Evolutionary conservation across 2,797 vertebrate genomes (phyloP).

Genomic region (Darevskia mixta): DNA sequence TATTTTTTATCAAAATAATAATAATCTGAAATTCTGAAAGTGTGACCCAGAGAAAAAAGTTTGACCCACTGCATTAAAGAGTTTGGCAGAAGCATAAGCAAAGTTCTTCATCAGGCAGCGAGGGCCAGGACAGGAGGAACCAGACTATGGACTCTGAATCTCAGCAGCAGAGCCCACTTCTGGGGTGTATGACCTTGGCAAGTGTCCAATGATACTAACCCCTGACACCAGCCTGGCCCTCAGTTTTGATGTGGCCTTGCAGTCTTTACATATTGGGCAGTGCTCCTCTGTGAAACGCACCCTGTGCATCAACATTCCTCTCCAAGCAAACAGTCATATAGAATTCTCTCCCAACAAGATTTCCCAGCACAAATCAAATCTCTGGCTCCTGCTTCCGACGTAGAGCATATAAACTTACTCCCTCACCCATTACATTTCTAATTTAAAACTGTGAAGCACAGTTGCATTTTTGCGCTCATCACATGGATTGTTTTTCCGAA

Average conservation of each 20-base stretch:
- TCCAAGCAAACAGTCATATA: neutral
- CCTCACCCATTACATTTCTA: conserved; percentile 46
- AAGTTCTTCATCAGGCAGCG: neutral
- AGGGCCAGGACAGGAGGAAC: neutral
- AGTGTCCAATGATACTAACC: neutral
- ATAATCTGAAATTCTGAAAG: too few relatives aligned
- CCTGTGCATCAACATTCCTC: neutral
- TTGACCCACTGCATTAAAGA: too few relatives aligned
- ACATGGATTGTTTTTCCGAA: conserved; percentile 66
- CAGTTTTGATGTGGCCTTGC: neutral
- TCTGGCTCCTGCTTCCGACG: conserved; percentile 15
- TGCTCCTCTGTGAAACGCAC: neutral
- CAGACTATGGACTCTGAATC: neutral
- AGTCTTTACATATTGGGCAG: conserved; percentile 1
- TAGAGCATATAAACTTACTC: neutral
- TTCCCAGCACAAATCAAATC: conserved; percentile 57
- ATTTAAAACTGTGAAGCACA: conserved; percentile 50
- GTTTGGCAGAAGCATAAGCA: too few relatives aligned
- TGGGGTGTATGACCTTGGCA: neutral
- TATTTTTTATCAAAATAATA: too few relatives aligned
- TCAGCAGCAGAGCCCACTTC: neutral
- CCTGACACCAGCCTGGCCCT: neutral
- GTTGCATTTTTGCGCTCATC: conserved; percentile 53
- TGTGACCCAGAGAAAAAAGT: too few relatives aligned
- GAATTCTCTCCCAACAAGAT: neutral